Base-by-base conservation (phyloP, 1,140 invertebrate genomes). In the Dendroctonus valens region DNA sequence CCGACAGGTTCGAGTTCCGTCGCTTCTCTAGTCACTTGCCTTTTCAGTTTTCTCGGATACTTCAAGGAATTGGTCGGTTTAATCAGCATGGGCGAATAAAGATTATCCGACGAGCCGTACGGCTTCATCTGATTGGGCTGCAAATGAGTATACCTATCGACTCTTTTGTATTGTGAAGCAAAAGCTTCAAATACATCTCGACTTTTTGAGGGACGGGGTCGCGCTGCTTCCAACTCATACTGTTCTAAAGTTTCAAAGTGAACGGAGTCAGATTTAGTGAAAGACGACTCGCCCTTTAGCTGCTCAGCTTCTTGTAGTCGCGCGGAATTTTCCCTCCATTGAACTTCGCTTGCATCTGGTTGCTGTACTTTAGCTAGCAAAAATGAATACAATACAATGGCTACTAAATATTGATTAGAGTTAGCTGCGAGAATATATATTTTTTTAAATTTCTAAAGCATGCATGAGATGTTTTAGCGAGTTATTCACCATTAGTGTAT, bases 71-170 rank as follows among this genome's bases (percentile, higher is more conserved):
- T 60, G 9, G 58, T 60, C 7, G 53, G 59, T 42, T 44, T 41
- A 26, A 68, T 68, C 7, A 62, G 15, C 15, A 55, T 46, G 7
- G 60, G 51, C 12, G 66, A 50, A 41, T 68, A 68, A 4, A 62
- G 38, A 38, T 63, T 68, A 39, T 68, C 65, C 7, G 40, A 58
- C 9, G 69, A 67, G 7, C 69, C 69, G 38, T 67, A 68, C 6
- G 69, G 65, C 55, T 40, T 67, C 11, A 70, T 51, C 41, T 70
- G 57, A 41, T 49, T 52, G 11, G 69, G 65, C 14, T 70, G 69
- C 12, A 70, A 46, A 39, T 70, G 66, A 11, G 38, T 12, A 41
- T 12, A 62, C 1, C 12, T 26, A 6, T 53, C 11, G 2, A 15
- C 15, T 41, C 41, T n/a, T 41, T 61, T 15, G 7, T 12, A 40